phyloP scores from a whole-genome alignment of 2,113 vertebrate genomes.

The Paratilapia polleni region DNA sequence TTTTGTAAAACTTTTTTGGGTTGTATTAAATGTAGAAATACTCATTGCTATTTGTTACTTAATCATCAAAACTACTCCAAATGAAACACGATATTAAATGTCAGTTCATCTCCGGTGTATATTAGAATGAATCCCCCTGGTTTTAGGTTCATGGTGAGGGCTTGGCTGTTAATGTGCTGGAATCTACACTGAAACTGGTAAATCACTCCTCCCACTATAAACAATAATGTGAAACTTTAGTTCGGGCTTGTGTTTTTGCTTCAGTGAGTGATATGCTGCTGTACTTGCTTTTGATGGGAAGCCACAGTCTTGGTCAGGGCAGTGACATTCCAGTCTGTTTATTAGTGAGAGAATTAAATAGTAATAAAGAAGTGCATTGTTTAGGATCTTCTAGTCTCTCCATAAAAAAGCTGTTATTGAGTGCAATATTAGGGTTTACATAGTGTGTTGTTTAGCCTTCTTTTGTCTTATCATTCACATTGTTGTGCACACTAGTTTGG shows the following conservation, averaged over 20 bases:
- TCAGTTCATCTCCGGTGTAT: not conserved
- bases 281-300: constrained; percentile 15
- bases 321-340: constrained; percentile 51
- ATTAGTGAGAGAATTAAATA: constrained; percentile 45
- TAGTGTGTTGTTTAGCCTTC: constrained; percentile 41
- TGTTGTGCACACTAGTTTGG: constrained; percentile 60
- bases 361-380: constrained; percentile 56
- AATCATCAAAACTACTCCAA: not conserved
- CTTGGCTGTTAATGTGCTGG: constrained; percentile 26
- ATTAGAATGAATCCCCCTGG: not conserved
- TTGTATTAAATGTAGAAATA: too few relatives aligned
- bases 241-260: not conserved
- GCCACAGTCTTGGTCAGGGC: constrained; percentile 3
- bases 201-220: constrained; percentile 46
- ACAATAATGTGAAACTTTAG: constrained; percentile 47
- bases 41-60: not conserved
- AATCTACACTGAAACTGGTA: constrained; percentile 70
- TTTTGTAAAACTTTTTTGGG: not conserved
- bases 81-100: not conserved
- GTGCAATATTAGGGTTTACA: constrained; percentile 22
- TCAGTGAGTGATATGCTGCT: not conserved
- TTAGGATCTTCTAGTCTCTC: constrained; percentile 13
- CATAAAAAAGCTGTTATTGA: constrained; percentile 1
- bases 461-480: constrained; percentile 52
- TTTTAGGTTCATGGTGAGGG: not conserved